Conservation (phyloP, 2,888 invertebrate species). For the Steinernema hermaphroditum region DNA sequence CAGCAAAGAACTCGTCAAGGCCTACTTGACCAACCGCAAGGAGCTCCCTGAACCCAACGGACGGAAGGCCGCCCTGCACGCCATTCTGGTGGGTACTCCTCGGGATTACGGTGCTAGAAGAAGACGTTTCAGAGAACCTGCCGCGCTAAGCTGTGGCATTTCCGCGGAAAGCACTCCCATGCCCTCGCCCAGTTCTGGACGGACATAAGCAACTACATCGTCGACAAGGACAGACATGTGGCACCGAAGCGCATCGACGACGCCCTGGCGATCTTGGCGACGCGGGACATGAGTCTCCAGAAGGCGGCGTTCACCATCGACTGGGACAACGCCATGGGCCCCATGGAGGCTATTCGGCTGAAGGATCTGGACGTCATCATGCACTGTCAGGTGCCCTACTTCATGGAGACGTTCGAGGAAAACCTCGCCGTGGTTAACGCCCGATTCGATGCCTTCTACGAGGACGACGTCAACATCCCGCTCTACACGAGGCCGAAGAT, state of each 20-base stretch:
- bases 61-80: neutral
- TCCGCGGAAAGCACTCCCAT: neutral
- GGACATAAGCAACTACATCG: neutral
- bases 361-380: neutral
- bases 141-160: too few species aligned
- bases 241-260: neutral
- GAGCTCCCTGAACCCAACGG: neutral
- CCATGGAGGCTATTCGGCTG: neutral
- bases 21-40: neutral
- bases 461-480: neutral
- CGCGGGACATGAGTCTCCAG: neutral
- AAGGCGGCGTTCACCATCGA: neutral
- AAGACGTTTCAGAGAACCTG: neutral
- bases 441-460: neutral
- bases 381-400: neutral
- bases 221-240: neutral
- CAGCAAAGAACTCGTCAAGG: neutral
- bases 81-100: neutral
- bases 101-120: neutral
- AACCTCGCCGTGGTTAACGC: neutral
- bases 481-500: neutral
- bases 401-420: neutral
- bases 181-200: neutral
- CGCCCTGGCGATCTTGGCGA: neutral
- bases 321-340: neutral